Percentiles rank a stretch among this genome's conserved stretches.
Conservation (phyloP, 2,888 invertebrate genomes). For the Aelia acuminata region DNA sequence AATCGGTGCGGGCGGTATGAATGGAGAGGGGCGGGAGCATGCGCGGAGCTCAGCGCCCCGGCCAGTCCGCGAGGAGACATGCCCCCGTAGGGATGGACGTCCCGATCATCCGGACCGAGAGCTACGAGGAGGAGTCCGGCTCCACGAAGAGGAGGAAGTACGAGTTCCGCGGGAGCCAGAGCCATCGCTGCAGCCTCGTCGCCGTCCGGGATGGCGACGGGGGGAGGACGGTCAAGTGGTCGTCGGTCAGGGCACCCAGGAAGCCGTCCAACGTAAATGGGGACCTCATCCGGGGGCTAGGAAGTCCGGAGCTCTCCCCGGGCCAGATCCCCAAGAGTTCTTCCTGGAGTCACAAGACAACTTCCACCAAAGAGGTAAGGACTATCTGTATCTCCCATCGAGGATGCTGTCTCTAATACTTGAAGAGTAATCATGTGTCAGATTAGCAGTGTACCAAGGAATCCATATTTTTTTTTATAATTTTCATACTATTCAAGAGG, state of each 20-base stretch:
- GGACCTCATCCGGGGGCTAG: constrained; percentile 60
- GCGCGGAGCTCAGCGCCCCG: neutral
- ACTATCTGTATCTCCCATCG: no score
- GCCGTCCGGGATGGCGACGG: constrained; percentile 64
- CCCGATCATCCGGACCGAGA: constrained; percentile 65
- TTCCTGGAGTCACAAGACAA: constrained; percentile 62
- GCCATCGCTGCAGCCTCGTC: constrained; percentile 66
- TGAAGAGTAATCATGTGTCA: no score
- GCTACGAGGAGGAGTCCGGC: constrained; percentile 64
- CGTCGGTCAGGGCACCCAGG: constrained; percentile 64
- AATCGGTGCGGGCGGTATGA: neutral
- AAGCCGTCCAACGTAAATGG: constrained; percentile 65
- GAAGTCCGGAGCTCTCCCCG: constrained; percentile 63
- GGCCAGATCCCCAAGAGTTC: constrained; percentile 64
- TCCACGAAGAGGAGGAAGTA: constrained; percentile 60
- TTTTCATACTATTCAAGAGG: no score
- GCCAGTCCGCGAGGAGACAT: constrained; percentile 20
- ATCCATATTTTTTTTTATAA: no score
- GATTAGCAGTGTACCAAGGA: no score
- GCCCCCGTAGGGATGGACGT: constrained; percentile 64
- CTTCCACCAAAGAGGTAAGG: constrained; percentile 63
- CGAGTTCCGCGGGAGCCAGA: constrained; percentile 65
- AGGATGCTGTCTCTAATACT: no score
- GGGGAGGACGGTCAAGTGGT: constrained; percentile 65
- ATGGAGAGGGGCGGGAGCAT: constrained; percentile 47